Evolutionary conservation across 2,888 invertebrate genomes (phyloP).

Genomic region (Cephus nigrinus): DNA sequence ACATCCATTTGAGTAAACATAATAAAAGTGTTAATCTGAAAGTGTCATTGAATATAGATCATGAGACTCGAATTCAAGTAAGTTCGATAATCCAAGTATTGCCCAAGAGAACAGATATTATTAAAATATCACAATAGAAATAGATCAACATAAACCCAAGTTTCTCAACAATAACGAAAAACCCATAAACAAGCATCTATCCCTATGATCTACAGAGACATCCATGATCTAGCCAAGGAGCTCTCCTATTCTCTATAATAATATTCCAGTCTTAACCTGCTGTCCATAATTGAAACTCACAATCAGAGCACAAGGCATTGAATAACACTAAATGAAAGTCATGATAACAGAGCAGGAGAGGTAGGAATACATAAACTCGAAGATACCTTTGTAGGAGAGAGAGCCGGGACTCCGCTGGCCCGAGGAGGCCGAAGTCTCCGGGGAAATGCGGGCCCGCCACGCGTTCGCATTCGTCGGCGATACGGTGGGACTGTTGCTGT

Average conservation of each 20-base stretch:
- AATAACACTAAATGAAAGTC: background rate
- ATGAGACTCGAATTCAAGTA: background rate
- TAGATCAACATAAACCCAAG: background rate
- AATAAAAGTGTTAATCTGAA: background rate
- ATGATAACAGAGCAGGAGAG: background rate
- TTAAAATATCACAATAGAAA: background rate
- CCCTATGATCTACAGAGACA: background rate
- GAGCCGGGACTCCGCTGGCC: slow-evolving; percentile 82
- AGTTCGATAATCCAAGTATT: background rate
- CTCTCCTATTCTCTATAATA: background rate
- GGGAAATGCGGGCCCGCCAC: slow-evolving; percentile 76
- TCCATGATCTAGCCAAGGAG: background rate
- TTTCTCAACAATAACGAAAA: background rate
- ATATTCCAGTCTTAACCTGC: background rate
- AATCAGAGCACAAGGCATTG: background rate
- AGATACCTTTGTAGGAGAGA: slow-evolving; percentile 77
- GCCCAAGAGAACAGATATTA: background rate
- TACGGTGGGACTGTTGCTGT: slow-evolving; percentile 74
- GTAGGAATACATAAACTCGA: background rate
- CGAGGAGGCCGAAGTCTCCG: slow-evolving; percentile 74
- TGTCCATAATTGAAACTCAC: background rate
- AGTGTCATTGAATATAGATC: background rate
- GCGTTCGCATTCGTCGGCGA: slow-evolving; percentile 73
- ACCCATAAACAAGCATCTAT: background rate
- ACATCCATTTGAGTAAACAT: background rate